A percentile compares a stretch with the other conserved stretches of the same genome.
phyloP scores from a whole-genome alignment of 2,888 invertebrate species.

The Eilema sororculum region DNA sequence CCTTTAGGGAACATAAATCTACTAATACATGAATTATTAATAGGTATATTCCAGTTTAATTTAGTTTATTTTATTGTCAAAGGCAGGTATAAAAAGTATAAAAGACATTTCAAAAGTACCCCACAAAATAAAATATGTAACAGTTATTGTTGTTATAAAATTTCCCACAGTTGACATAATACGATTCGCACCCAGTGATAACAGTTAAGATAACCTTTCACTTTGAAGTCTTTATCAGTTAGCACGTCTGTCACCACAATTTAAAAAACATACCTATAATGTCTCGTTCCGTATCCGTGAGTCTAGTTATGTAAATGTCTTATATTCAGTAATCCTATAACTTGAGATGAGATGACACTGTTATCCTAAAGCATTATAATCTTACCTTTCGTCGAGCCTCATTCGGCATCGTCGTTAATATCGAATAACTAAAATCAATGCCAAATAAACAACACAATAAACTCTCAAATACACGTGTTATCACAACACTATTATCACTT shows the following conservation, averaged over 20 bases:
- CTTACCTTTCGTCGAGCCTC: slow-evolving; percentile 73
- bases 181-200: slow-evolving; percentile 27
- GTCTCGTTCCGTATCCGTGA: slow-evolving; percentile 1
- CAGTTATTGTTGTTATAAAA: slow-evolving; percentile 2
- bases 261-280: slow-evolving; percentile 5
- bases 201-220: slow-evolving; percentile 35
- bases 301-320: not conserved
- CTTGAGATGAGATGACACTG: not conserved
- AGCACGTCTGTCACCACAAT: slow-evolving; percentile 13
- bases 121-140: not conserved
- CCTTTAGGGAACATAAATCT: too few relatives aligned
- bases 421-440: slow-evolving; percentile 51
- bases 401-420: slow-evolving; percentile 67
- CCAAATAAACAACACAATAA: slow-evolving; percentile 48
- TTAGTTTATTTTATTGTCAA: not conserved
- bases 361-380: slow-evolving; percentile 11
- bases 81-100: too few relatives aligned
- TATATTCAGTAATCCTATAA: not conserved
- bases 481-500: slow-evolving; percentile 47
- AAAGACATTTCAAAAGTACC: not conserved
- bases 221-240: slow-evolving; percentile 27
- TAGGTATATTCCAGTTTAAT: too few relatives aligned
- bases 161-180: slow-evolving; percentile 26
- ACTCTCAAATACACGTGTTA: slow-evolving; percentile 44
- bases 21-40: too few relatives aligned